Conservation (phyloP, 2,888 invertebrate genomes). For the Drepanosiphum platanoidis region DNA sequence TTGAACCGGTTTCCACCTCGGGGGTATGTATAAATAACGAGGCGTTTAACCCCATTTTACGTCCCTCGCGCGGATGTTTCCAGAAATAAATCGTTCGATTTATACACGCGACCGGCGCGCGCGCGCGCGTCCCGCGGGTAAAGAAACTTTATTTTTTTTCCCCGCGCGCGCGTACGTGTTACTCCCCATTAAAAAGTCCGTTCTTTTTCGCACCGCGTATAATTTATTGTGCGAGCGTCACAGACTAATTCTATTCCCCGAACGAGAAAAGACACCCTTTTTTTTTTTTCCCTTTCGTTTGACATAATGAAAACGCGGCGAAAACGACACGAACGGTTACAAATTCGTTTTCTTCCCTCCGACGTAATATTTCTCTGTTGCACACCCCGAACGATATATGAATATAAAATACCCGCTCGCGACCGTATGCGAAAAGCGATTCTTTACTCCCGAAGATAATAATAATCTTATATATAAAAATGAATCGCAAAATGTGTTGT, state of each 20-base stretch:
- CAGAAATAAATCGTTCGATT: constrained; percentile 59
- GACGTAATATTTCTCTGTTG: not conserved
- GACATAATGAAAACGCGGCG: constrained; percentile 24
- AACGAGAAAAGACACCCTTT: constrained; percentile 47
- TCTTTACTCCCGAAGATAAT: not conserved
- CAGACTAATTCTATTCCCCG: constrained; percentile 54
- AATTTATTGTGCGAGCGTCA: constrained; percentile 60
- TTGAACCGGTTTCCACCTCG: constrained; percentile 59
- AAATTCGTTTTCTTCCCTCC: constrained; percentile 47
- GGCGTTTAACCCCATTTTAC: constrained; percentile 60
- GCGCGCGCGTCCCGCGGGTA: constrained; percentile 53
- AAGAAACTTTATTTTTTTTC: constrained; percentile 37
- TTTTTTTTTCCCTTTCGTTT: no score
- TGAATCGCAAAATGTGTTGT: not conserved
- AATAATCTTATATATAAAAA: no score
- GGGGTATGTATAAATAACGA: constrained; percentile 58
- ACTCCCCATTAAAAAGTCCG: constrained; percentile 45
- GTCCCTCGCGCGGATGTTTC: constrained; percentile 22
- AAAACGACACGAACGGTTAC: constrained; percentile 17
- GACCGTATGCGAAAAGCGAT: not conserved
- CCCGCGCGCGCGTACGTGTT: no score
- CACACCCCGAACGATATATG: not conserved
- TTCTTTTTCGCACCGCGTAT: constrained; percentile 60
- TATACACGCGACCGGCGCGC: constrained; percentile 52
- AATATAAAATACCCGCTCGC: not conserved